A percentile compares a stretch with the other conserved stretches of the same genome.
Evolutionary conservation across 2,113 vertebrate species (phyloP).

Genomic region (Chionomys nivalis): DNA sequence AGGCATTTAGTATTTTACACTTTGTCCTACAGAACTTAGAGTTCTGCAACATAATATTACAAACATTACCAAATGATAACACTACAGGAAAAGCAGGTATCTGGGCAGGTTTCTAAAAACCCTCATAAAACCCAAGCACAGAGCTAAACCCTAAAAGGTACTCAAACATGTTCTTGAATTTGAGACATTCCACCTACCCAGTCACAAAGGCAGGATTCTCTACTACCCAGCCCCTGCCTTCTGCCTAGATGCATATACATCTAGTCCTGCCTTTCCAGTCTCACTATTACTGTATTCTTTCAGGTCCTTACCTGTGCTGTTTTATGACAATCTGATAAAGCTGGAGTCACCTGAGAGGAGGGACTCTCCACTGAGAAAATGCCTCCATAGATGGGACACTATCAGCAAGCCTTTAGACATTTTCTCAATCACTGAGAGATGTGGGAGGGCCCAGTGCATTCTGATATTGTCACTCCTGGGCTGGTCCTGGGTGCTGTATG

Average conservation of each 20-base stretch:
- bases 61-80: not conserved
- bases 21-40: not conserved
- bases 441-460: too few relatives aligned
- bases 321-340: not conserved
- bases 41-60: not conserved
- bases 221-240: not conserved
- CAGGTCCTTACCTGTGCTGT: not conserved
- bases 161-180: not conserved
- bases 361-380: not conserved
- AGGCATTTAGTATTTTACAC: slow-evolving; percentile 28
- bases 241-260: not conserved
- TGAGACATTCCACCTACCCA: not conserved
- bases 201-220: not conserved
- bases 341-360: not conserved
- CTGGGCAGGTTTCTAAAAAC: not conserved
- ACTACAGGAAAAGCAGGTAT: slow-evolving; percentile 22
- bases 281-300: not conserved
- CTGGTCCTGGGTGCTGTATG: not conserved
- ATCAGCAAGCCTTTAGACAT: not conserved
- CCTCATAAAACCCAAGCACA: not conserved
- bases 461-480: not conserved
- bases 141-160: not conserved
- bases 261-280: not conserved
- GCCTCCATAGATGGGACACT: not conserved
- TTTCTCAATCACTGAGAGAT: not conserved